Conservation (phyloP, 2,113 vertebrate genomes). For the Paradoxurus hermaphroditus region DNA sequence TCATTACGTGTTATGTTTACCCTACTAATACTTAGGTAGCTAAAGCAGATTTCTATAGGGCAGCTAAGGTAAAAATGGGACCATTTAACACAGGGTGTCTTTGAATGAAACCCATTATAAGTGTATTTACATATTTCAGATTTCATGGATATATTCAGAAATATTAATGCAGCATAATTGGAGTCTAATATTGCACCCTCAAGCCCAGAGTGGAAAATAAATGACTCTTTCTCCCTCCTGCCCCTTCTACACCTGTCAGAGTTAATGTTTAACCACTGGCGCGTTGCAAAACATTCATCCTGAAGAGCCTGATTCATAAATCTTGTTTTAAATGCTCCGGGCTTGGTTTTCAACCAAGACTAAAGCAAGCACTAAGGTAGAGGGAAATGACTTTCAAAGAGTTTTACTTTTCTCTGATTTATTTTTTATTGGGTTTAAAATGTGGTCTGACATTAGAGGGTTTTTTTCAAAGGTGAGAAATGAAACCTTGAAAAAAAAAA, state of each 20-base stretch:
- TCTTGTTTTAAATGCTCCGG: constrained; percentile 57
- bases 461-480: constrained; percentile 55
- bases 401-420: constrained; percentile 61
- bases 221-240: constrained; percentile 30
- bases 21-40: not conserved
- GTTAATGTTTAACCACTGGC: constrained; percentile 67
- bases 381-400: constrained; percentile 57
- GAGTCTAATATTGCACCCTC: constrained; percentile 54
- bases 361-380: constrained; percentile 48
- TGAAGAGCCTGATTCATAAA: constrained; percentile 69
- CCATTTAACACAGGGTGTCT: not conserved
- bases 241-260: constrained; percentile 63
- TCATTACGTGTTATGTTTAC: not conserved
- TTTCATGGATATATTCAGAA: constrained; percentile 50
- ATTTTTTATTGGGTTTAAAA: constrained; percentile 54
- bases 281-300: constrained; percentile 63
- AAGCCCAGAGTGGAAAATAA: constrained; percentile 60
- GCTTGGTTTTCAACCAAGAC: constrained; percentile 50
- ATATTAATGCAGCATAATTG: constrained; percentile 63
- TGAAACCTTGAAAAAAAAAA: constrained; percentile 40
- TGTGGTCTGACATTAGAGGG: constrained; percentile 47
- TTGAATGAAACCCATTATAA: constrained; percentile 61
- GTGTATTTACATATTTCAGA: constrained; percentile 55
- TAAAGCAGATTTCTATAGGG: constrained; percentile 15
- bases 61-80: constrained; percentile 10